phyloP scores from a whole-genome alignment of 1,140 invertebrate genomes.

The Drosophila punjabiensis region DNA sequence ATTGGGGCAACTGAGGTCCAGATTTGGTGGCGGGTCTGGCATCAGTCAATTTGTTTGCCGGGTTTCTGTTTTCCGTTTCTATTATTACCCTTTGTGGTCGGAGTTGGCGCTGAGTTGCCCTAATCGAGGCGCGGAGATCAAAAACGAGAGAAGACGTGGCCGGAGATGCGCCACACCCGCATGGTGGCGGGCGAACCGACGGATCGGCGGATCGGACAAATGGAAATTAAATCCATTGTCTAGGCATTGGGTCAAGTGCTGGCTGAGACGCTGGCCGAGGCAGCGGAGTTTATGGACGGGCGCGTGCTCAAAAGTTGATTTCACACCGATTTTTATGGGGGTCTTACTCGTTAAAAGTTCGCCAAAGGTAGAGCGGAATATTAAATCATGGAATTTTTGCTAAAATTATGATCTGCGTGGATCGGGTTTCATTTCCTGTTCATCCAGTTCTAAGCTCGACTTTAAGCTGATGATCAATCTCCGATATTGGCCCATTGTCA shows the following conservation, averaged over 20 bases:
- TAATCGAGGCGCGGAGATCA: slow-evolving; percentile 76
- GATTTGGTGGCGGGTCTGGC: slow-evolving; percentile 58
- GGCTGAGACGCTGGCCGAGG: slow-evolving; percentile 48
- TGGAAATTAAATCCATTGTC: slow-evolving; percentile 78
- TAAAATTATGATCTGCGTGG: background rate
- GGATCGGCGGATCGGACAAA: slow-evolving; percentile 63
- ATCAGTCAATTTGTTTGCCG: slow-evolving; percentile 75
- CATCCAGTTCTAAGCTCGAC: slow-evolving; percentile 1
- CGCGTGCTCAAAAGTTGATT: slow-evolving; percentile 69
- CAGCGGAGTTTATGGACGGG: slow-evolving; percentile 25
- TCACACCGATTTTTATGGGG: slow-evolving; percentile 47
- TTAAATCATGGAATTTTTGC: slow-evolving; percentile 18
- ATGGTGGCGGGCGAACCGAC: slow-evolving; percentile 25
- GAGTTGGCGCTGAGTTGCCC: slow-evolving; percentile 55
- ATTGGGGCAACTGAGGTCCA: slow-evolving; percentile 49
- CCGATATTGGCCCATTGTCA: slow-evolving; percentile 33
- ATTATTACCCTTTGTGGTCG: slow-evolving; percentile 48
- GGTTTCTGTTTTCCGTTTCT: slow-evolving; percentile 65
- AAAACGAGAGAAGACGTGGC: slow-evolving; percentile 66
- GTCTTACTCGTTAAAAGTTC: slow-evolving; percentile 20
- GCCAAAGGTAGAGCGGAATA: slow-evolving; percentile 27
- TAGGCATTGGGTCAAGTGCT: slow-evolving; percentile 79
- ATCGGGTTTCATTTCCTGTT: slow-evolving; percentile 34
- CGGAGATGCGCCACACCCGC: slow-evolving; percentile 81
- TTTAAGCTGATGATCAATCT: slow-evolving; percentile 23